Percentiles rank a stretch among this genome's conserved stretches.
Evolutionary conservation across 2,113 vertebrate species (phyloP).

Genomic region (Microtus ochrogaster): DNA sequence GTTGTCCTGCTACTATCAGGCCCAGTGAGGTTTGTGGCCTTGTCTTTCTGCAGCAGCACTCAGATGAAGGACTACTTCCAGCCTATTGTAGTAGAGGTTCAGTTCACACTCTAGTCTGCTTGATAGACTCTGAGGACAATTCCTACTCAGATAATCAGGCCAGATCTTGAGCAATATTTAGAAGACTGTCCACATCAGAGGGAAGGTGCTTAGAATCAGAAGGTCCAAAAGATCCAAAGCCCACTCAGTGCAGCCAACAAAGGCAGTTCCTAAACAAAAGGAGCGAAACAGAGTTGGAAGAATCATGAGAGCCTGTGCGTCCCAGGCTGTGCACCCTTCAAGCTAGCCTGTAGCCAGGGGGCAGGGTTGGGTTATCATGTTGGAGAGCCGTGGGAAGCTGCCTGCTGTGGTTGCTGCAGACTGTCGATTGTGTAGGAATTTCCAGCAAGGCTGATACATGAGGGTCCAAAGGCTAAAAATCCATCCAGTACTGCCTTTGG

Average conservation of each 20-base stretch:
- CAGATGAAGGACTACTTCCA: background rate
- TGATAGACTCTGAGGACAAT: background rate
- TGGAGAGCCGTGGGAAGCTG: background rate
- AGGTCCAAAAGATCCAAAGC: slow-evolving; percentile 7
- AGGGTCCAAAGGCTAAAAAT: background rate
- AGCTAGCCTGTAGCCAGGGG: background rate
- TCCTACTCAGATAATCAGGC: background rate
- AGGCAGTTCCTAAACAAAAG: background rate
- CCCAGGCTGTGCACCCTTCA: background rate
- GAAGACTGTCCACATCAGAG: background rate
- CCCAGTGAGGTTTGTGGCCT: background rate
- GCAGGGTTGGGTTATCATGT: background rate
- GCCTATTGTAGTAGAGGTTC: background rate
- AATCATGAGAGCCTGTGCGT: background rate
- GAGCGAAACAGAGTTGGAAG: background rate
- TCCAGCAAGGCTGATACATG: background rate
- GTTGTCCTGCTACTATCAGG: background rate
- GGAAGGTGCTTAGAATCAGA: slow-evolving; percentile 22
- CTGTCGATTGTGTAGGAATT: background rate
- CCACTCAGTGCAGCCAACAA: background rate
- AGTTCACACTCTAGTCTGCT: background rate
- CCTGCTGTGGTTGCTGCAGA: background rate
- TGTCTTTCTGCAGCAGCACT: background rate
- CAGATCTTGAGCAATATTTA: background rate
- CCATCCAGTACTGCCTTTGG: background rate